Percentiles rank a stretch among this genome's conserved stretches.
Conservation (phyloP, 2,888 invertebrate genomes). For the Rhingia rostrata region DNA sequence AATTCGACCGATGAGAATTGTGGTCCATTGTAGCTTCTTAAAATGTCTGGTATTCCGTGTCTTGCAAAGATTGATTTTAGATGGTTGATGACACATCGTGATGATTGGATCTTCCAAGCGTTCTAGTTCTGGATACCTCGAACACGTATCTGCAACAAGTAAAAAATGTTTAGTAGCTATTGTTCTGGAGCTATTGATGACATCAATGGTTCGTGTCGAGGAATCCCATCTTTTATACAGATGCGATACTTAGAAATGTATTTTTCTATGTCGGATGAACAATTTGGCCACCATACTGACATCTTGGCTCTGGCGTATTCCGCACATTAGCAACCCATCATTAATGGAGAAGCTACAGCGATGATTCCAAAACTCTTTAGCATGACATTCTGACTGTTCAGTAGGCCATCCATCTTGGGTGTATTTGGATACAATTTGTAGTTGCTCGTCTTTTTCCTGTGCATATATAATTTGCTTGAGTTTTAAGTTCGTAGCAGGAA, state of each 20-base stretch:
- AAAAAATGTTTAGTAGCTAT: conserved; percentile 20
- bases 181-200: conserved; percentile 27
- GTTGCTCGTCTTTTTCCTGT: conserved; percentile 28
- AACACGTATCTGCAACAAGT: conserved; percentile 5
- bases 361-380: too few relatives aligned
- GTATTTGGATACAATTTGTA: conserved; percentile 21
- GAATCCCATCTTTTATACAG: conserved; percentile 14
- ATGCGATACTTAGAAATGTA: conserved; percentile 22
- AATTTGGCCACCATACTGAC: too few relatives aligned
- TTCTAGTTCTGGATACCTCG: conserved; percentile 5
- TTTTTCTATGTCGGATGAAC: too few relatives aligned
- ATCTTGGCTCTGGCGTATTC: too few relatives aligned
- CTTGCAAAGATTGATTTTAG: neutral
- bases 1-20: neutral
- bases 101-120: neutral
- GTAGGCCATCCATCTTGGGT: conserved; percentile 22
- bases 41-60: neutral
- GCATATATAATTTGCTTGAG: conserved; percentile 12
- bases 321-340: too few relatives aligned
- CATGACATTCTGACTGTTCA: conserved; percentile 21
- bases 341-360: too few relatives aligned
- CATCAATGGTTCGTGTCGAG: conserved; percentile 20
- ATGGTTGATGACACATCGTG: too few relatives aligned
- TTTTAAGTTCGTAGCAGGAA: conserved; percentile 27
- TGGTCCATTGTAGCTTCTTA: neutral